phyloP scores from a whole-genome alignment of 2,888 invertebrate species.

The Chymomyza caudatula region DNA sequence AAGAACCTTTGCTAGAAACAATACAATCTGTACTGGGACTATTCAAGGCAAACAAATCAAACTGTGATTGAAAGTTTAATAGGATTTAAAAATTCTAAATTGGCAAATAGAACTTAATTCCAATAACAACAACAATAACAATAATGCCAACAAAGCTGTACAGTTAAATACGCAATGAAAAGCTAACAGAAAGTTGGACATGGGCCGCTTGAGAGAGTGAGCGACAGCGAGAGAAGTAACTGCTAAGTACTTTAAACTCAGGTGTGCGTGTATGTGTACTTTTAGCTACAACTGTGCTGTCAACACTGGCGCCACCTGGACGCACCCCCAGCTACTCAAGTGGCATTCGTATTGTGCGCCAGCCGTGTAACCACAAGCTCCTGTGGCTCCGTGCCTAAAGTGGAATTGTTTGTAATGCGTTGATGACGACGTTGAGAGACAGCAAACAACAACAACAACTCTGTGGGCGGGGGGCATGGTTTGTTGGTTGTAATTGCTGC shows the following conservation, averaged over 20 bases:
- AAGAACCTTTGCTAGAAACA: conserved; percentile 39
- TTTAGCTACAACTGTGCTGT: neutral
- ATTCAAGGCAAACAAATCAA: conserved; percentile 55
- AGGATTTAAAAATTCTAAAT: conserved; percentile 65
- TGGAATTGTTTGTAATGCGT: conserved; percentile 70
- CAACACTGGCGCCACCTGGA: neutral
- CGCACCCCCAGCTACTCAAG: neutral
- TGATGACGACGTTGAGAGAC: conserved; percentile 37
- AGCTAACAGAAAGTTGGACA: neutral
- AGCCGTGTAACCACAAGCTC: conserved; percentile 56
- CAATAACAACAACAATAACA: conserved; percentile 24
- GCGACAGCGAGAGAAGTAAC: neutral
- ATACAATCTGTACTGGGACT: conserved; percentile 12
- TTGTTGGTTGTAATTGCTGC: neutral
- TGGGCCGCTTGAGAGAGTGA: neutral
- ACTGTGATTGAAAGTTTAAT: conserved; percentile 63
- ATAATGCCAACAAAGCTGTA: conserved; percentile 23
- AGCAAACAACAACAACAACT: conserved; percentile 7
- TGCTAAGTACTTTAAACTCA: neutral
- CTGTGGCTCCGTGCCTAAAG: conserved; percentile 56
- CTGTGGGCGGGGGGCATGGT: neutral
- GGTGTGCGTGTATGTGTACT: neutral
- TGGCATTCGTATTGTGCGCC: conserved; percentile 25
- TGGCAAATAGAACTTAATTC: conserved; percentile 48
- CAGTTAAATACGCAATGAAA: neutral